Evolutionary conservation across 2,797 vertebrate species (phyloP), one percentile per base, ranked within the genome.

Genomic region (Gambusia yucatana): DNA sequence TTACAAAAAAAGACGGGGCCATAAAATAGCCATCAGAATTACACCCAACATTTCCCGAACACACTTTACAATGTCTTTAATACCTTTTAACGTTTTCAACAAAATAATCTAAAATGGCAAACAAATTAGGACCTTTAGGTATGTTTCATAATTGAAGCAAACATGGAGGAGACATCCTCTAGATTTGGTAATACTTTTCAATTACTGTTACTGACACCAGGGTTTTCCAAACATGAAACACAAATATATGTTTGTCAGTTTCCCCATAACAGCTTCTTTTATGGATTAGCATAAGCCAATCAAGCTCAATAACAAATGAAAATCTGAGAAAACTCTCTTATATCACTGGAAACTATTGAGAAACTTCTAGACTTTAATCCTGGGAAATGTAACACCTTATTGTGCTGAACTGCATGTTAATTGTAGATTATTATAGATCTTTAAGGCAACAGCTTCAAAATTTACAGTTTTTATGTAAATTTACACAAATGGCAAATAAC

Each of bases 401-500:
- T 79, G 52, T 76, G 71, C 77, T 77, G 39, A 82, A 84, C 55
- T 48, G 44, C 73, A 70, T 36, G 10, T 28, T 33, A 59, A 28
- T 47, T 55, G 22, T 69, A 20, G 47, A 79, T 86, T 78, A 75
- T 70, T 63, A 6, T 33, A 46, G 52, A 78, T 82, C 47, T 8
- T 82, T 77, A 88, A 88, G 83, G 84, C 77, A 84, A 82, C 78
- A 25, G 73, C 76, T 80, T 85, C 7, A 73, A 79, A 82, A 2
- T 59, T 76, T 70, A 65, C 50, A 79, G 72, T 87, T 80, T 67
- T 25, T 55, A 6, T 25, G 59, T 65, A 86, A 79, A 86, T 84
- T 61, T 63, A 63, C 20, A 14, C n/a, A 55, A 70, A 55, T 87
- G 75, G 57, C 39, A 72, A 80, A 65, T 67, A 70, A 63, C 72